phyloP scores from a whole-genome alignment of 2,888 invertebrate species.

The Platypus cylindrus region DNA sequence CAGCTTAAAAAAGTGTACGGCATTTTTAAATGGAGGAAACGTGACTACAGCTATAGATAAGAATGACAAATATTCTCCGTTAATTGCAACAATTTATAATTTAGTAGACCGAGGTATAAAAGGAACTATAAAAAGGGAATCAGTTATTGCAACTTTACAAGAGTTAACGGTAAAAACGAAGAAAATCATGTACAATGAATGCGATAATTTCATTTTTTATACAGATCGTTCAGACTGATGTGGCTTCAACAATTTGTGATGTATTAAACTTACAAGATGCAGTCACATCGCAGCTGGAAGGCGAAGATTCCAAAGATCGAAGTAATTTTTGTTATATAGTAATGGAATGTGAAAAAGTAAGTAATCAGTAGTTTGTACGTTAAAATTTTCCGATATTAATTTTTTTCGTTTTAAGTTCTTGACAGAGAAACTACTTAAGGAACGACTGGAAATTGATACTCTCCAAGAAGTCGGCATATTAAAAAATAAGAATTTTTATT shows the following conservation, averaged over 20 bases:
- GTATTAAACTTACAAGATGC: slow-evolving; percentile 74
- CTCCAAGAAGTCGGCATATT: slow-evolving; percentile 84
- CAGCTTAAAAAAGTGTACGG: slow-evolving; percentile 53
- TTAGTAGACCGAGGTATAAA: slow-evolving; percentile 65
- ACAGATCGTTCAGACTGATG: slow-evolving; percentile 62
- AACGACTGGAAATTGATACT: slow-evolving; percentile 86
- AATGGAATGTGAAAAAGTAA: slow-evolving; percentile 65
- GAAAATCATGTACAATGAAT: too few species aligned
- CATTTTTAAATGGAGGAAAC: slow-evolving; percentile 50
- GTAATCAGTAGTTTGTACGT: neutral
- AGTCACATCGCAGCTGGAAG: slow-evolving; percentile 57
- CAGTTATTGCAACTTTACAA: slow-evolving; percentile 54
- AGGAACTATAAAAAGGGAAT: slow-evolving; percentile 67
- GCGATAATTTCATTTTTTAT: slow-evolving; percentile 25
- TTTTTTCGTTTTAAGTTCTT: slow-evolving; percentile 40
- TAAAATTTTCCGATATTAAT: neutral
- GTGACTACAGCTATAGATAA: slow-evolving; percentile 51
- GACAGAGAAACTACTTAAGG: slow-evolving; percentile 79
- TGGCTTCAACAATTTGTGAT: slow-evolving; percentile 75
- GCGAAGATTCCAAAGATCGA: slow-evolving; percentile 50
- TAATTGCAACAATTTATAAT: slow-evolving; percentile 67
- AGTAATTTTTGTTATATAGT: slow-evolving; percentile 65
- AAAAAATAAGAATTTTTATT: slow-evolving; percentile 79
- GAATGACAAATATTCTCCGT: slow-evolving; percentile 47
- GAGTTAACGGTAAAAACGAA: slow-evolving; percentile 61